A percentile compares a stretch with the other conserved stretches of the same genome.
phyloP scores from a whole-genome alignment of 2,113 vertebrate species.

The Myrmecophaga tridactyla region DNA sequence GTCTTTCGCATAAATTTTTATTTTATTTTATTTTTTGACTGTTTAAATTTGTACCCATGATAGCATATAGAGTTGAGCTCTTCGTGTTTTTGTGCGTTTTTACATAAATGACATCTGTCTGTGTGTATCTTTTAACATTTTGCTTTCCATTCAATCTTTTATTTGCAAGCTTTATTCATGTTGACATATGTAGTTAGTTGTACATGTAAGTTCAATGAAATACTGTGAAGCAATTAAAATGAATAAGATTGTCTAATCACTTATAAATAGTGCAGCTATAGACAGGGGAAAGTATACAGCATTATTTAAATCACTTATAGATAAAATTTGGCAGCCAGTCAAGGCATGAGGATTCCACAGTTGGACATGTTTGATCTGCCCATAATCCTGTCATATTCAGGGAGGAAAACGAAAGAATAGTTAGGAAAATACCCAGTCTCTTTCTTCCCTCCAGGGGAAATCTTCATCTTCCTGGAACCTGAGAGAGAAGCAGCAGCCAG shows the following conservation, averaged over 20 bases:
- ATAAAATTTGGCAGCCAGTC: not conserved
- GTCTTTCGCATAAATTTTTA: not conserved
- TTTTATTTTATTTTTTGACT: not conserved
- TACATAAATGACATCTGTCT: conserved; percentile 15
- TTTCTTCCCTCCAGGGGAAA: not conserved
- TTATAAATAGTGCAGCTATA: not conserved
- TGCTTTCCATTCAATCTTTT: conserved; percentile 26
- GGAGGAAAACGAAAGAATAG: not conserved
- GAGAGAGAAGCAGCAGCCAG: not conserved
- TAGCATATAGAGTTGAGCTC: not conserved
- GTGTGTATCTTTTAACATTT: not conserved
- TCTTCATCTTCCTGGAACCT: not conserved
- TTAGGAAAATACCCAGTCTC: not conserved
- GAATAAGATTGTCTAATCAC: conserved; percentile 34
- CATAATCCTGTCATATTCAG: not conserved
- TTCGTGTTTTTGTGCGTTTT: not conserved
- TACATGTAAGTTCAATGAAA: conserved; percentile 18
- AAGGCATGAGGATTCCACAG: not conserved
- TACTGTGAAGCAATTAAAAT: conserved; percentile 42
- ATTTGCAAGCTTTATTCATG: conserved; percentile 10
- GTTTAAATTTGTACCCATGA: not conserved
- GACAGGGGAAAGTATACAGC: not conserved
- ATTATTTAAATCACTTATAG: not conserved
- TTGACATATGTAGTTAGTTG: conserved; percentile 29
- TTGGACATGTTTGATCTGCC: not conserved